Conservation (phyloP, 2,797 vertebrate genomes). For the Austrolebias charrua region DNA sequence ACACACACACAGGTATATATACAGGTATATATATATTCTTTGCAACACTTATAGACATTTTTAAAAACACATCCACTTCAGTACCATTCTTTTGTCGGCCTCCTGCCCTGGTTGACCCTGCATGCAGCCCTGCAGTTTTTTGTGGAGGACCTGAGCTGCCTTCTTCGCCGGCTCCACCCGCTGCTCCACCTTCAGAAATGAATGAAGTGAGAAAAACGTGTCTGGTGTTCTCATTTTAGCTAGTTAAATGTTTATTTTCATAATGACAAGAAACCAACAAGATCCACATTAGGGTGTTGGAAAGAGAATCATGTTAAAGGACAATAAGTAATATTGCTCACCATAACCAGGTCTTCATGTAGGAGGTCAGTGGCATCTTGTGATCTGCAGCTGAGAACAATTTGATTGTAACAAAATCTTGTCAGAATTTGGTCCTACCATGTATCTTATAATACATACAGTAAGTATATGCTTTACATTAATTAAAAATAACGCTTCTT, state of each 20-base stretch:
- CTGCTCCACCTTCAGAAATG: slow-evolving; percentile 87
- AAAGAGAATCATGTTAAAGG: too few species aligned
- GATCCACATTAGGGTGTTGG: too few species aligned
- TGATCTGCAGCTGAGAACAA: slow-evolving; percentile 69
- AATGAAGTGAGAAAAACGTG: not conserved
- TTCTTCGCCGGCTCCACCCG: slow-evolving; percentile 90
- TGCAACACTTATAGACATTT: too few species aligned
- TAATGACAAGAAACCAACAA: too few species aligned
- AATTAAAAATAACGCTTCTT: too few species aligned
- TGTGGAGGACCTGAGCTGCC: slow-evolving; percentile 89
- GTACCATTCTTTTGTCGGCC: slow-evolving; percentile 90
- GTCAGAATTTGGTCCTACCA: too few species aligned
- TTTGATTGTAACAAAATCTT: not conserved
- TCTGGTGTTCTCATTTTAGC: too few species aligned
- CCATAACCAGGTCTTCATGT: slow-evolving; percentile 88
- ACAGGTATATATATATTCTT: too few species aligned
- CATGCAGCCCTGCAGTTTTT: slow-evolving; percentile 89
- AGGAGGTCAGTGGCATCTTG: slow-evolving; percentile 93
- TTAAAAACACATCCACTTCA: not conserved
- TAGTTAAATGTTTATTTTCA: too few species aligned
- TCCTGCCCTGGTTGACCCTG: slow-evolving; percentile 89
- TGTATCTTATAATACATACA: too few species aligned
- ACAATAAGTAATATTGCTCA: slow-evolving; percentile 58
- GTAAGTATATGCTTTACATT: too few species aligned
- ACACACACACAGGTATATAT: too few species aligned